Evolutionary conservation across 2,113 vertebrate genomes (phyloP), one percentile per base, ranked within the genome.

Genomic region (Megaceryle torquata): DNA sequence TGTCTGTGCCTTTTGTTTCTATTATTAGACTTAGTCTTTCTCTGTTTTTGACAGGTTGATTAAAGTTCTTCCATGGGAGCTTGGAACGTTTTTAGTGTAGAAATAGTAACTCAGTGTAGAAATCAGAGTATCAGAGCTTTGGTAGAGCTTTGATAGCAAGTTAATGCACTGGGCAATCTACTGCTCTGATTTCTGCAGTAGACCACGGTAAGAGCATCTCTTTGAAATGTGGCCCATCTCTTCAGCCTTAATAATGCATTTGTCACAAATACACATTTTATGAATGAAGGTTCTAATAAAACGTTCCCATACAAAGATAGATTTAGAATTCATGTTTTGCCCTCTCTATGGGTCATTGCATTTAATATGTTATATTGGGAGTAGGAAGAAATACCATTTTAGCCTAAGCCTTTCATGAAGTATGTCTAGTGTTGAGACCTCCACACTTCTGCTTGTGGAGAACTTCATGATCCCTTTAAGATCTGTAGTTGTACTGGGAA

Each of bases 151-250:
- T 88, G 51, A 88, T 84, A 94, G 95, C 61, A 81, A 95, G 81
- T 94, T 97, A 97, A 96, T 93, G 89, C 92, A 35, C 82, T 93
- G 80, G 94, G 63, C 33, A 37, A 97, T 96, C 91, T 76, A 88
- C 91, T 88, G 91, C 82, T 92, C 91, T 71, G 95, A 88, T 97
- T 96, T 92, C 94, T 95, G 89, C 70, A 93, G 94, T 78, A 95
- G 53, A 46, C 95, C 65, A 11, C 28, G 43, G 35, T 37, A 93
- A 88, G 95, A 76, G 61, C 68, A 91, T 95, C 91, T 82, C 93
- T 88, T 74, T 71, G 57, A 96, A 87, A 96, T 70, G 96, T 88
- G 84, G 57, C 94, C 91, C 3, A 0, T 94, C 79, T 69, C 85
- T 54, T 82, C 5, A 1, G 89, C 84, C 91, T 93, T 91, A 82